phyloP scores from a whole-genome alignment of 2,797 vertebrate species.

The Spinibarbus caldwelli region DNA sequence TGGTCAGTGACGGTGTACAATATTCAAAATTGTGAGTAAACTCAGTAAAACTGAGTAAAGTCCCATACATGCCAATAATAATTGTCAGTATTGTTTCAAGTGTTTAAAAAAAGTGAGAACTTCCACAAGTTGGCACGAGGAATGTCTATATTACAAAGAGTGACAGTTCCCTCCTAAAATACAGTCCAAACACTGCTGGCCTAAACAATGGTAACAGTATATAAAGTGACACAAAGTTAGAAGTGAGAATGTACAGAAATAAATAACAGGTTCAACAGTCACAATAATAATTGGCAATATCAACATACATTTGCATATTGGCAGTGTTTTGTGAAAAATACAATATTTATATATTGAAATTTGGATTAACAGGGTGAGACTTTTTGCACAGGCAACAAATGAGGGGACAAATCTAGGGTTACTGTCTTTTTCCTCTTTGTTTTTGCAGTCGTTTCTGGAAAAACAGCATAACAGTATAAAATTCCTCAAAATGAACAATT shows the following conservation, averaged over 20 bases:
- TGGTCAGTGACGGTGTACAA: constrained; percentile 59
- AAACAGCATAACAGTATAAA: constrained; percentile 22
- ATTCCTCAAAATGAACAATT: neutral
- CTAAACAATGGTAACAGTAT: constrained; percentile 40
- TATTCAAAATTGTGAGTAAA: constrained; percentile 63
- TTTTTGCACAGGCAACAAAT: constrained; percentile 24
- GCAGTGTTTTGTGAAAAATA: constrained; percentile 42
- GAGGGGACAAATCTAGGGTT: neutral
- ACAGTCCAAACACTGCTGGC: constrained; percentile 47
- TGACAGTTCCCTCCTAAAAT: constrained; percentile 53
- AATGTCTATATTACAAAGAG: constrained; percentile 67
- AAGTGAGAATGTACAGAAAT: constrained; percentile 30
- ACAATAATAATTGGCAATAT: constrained; percentile 47
- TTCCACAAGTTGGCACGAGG: constrained; percentile 83
- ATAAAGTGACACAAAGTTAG: constrained; percentile 50
- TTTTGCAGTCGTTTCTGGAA: neutral
- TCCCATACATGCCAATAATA: constrained; percentile 64
- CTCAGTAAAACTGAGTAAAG: constrained; percentile 39
- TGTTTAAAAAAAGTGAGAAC: constrained; percentile 69
- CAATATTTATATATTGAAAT: constrained; percentile 21
- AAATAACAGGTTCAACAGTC: constrained; percentile 33
- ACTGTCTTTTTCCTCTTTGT: neutral
- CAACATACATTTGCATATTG: constrained; percentile 39
- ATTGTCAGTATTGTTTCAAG: constrained; percentile 62
- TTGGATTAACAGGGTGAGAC: constrained; percentile 12